Evolutionary conservation across 2,888 invertebrate species (phyloP).

Genomic region (Nycteola revayana): DNA sequence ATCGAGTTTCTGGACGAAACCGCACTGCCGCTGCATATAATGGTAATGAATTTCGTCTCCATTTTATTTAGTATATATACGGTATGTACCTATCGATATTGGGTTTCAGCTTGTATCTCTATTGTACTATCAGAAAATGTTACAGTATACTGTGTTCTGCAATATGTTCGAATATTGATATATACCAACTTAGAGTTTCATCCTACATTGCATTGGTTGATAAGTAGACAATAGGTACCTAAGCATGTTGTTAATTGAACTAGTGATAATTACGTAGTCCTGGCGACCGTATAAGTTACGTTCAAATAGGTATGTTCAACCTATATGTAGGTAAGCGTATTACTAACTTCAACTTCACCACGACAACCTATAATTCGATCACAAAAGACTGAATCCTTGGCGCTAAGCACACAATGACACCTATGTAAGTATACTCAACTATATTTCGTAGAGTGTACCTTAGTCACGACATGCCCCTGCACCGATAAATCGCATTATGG

Average conservation of each 20-base stretch:
- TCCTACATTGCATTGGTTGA: too few relatives aligned
- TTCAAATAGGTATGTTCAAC: too few relatives aligned
- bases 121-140: neutral
- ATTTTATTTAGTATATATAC: slow-evolving; percentile 34
- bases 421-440: slow-evolving; percentile 33
- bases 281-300: too few relatives aligned
- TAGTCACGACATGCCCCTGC: slow-evolving; percentile 72
- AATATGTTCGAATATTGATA: too few relatives aligned
- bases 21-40: slow-evolving; percentile 66
- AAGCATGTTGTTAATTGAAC: too few relatives aligned
- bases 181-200: too few relatives aligned
- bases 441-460: slow-evolving; percentile 57
- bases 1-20: slow-evolving; percentile 76
- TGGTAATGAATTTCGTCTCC: slow-evolving; percentile 72
- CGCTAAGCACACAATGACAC: slow-evolving; percentile 41
- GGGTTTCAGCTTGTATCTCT: slow-evolving; percentile 2
- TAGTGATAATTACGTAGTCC: too few relatives aligned
- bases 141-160: too few relatives aligned
- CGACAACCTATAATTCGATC: slow-evolving; percentile 1
- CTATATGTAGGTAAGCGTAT: too few relatives aligned
- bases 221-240: neutral
- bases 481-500: slow-evolving; percentile 78
- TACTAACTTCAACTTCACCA: too few relatives aligned
- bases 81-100: slow-evolving; percentile 9
- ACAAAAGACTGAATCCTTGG: slow-evolving; percentile 3